Base-by-base conservation (phyloP, 2,888 invertebrate species). In the Prionchulus punctatus region DNA sequence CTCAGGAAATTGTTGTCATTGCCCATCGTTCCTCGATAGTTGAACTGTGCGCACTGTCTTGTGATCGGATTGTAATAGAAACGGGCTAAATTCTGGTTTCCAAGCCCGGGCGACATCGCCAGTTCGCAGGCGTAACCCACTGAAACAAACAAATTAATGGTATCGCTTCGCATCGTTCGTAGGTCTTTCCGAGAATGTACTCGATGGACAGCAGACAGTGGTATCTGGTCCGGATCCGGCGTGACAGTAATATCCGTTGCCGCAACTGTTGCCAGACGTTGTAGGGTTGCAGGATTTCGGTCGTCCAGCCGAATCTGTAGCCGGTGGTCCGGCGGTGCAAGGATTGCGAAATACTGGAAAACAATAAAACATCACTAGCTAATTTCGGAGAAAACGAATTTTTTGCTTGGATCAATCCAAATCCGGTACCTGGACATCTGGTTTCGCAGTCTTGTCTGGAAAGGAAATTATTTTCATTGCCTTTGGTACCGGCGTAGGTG, bases 401-500 rank as follows among this genome's bases (percentile, higher is more conserved):
- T n/a, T n/a, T n/a, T n/a, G n/a, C n/a, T n/a, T n/a, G n/a, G n/a
- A n/a, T n/a, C n/a, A n/a, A n/a, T n/a, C n/a, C n/a, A n/a, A n/a
- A 36, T 4, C 26, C 2, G 4, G 23, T 43, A 58, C 58, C 58
- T 43, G 51, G 54, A 27, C 58, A 58, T 25, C 26, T 23, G 1
- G 49, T 15, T 55, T 51, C 43, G 47, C 58, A 58, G n/a, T 55
- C 58, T 21, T 42, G 45, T 52, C 30, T 23, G 2, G 51, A 45
- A n/a, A 53, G 55, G 36, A 55, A 58, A 28, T 55, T 55, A 55
- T 58, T 58, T 42, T 58, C 48, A 31, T 58, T 58, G 2, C 58
- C 58, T 7, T 25, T 2, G 1, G 45, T 15, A 28, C 66, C 66
- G 21, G 56, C 58, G 48, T 64, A 66, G 27, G 58, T 60, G 55